A percentile compares a stretch with the other conserved stretches of the same genome.
Conservation (phyloP, 2,797 vertebrate species). For the Eulemur rubriventer region DNA sequence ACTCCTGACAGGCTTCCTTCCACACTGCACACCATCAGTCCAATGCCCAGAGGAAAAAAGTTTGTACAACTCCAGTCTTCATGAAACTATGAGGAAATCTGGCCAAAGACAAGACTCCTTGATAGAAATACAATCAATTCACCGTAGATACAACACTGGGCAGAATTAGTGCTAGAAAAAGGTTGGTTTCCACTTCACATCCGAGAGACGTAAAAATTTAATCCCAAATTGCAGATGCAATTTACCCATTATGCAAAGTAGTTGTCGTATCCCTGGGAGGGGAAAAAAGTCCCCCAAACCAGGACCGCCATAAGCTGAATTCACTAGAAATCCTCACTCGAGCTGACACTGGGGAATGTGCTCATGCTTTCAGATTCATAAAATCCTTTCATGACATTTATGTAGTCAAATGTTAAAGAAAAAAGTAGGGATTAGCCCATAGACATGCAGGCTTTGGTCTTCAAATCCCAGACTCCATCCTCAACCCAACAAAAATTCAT, state of each 20-base stretch:
- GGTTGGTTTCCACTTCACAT: not conserved
- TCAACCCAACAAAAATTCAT: not conserved
- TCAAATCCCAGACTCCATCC: constrained; percentile 29
- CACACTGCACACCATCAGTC: not conserved
- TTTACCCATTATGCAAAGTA: not conserved
- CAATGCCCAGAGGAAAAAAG: not conserved
- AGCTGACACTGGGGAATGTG: constrained; percentile 45
- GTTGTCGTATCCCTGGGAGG: not conserved
- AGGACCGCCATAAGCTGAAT: not conserved
- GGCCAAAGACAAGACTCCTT: not conserved
- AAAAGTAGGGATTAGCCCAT: not conserved
- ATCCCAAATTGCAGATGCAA: not conserved
- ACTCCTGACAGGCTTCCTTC: not conserved
- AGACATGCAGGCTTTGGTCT: not conserved
- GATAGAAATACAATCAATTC: not conserved
- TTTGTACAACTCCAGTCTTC: not conserved
- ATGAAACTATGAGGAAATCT: not conserved
- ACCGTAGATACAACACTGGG: not conserved
- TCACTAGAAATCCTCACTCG: not conserved
- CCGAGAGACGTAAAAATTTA: not conserved
- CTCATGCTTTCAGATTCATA: constrained; percentile 57
- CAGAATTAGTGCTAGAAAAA: not conserved
- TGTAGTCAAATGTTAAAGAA: constrained; percentile 56
- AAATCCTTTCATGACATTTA: constrained; percentile 57
- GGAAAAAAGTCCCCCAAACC: not conserved